Base-by-base conservation (phyloP, 1,140 invertebrate species). In the Nixonia krombeini region DNA sequence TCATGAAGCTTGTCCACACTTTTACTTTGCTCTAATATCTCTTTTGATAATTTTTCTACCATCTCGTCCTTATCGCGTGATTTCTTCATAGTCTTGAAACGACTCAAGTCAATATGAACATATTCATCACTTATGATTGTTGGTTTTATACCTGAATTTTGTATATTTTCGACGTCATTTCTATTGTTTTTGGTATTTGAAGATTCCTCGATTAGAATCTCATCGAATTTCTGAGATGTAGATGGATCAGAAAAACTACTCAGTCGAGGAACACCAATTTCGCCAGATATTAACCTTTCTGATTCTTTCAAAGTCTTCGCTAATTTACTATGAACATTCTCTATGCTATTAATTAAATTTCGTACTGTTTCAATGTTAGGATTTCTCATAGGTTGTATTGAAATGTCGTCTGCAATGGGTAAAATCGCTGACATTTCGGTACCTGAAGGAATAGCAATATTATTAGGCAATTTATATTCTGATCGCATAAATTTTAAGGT, bases 1-100 rank as follows among this genome's bases (percentile, higher is more conserved):
- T 16, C 23, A 5, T 6, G 13, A 21, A 53, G 63, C n/a, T 65
- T 69, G 44, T 74, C 63, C 5, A 76, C 40, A 17, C 56, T 72
- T 74, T 82, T 78, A 49, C 79, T 82, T 53, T 83, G 78, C 23
- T 80, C 77, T 17, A 83, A 64, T 66, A 83, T 80, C 53, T 83
- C 80, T 31, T 78, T 70, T 0, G 73, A 81, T 13, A 83, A 65
- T 47, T 69, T 76, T 38, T 75, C 70, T 25, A 83, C 78, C 4
- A 79, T 51, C 1, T 76, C 63, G 12, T 80, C 72, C 12, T 16
- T 23, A 4, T 16, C 10, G 9, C 16, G 17, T 10, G 4, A 9
- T 47, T n/a, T 23, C 3, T 9, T 29, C 21, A 25, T 10, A 4
- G 38, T 17, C 16, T 45, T 38, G 44, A 9, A 28, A 28, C 10